These are phyloP conservation scores for Amphipoea lucens DNA, from an alignment of 2,888 invertebrate genomes.

Conservation along the genomic window DNA sequence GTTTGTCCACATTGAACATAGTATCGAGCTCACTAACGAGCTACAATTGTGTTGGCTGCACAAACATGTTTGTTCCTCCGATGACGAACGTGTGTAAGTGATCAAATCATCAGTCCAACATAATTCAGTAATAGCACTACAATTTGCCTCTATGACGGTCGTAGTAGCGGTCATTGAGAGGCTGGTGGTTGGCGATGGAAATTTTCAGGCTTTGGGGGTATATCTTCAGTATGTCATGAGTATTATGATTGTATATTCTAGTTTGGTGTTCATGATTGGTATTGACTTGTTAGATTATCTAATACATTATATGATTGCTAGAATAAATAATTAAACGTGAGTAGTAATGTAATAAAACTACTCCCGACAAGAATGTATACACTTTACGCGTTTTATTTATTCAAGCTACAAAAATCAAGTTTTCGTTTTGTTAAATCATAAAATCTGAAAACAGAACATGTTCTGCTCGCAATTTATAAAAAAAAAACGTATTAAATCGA, in stretches of 20 bases:
- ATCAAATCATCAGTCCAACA: slow-evolving; percentile 46
- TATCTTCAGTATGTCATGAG: too few relatives aligned
- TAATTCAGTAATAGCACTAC: slow-evolving; percentile 34
- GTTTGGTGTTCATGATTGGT: not conserved
- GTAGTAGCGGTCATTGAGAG: not conserved
- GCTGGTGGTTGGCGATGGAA: not conserved
- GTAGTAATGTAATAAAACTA: slow-evolving; percentile 1
- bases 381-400: not conserved
- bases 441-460: not conserved
- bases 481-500: slow-evolving; percentile 7
- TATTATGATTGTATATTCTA: not conserved
- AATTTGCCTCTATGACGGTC: slow-evolving; percentile 29
- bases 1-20: slow-evolving; percentile 2
- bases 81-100: slow-evolving; percentile 23
- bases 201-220: not conserved
- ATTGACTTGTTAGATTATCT: not conserved
- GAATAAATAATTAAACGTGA: not conserved
- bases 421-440: slow-evolving; percentile 11
- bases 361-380: not conserved
- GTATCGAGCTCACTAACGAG: slow-evolving; percentile 31
- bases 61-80: slow-evolving; percentile 24
- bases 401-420: slow-evolving; percentile 1
- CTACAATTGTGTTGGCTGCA: slow-evolving; percentile 25
- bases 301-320: too few relatives aligned
- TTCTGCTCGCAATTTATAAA: slow-evolving; percentile 1